Evolutionary conservation across 2,888 invertebrate genomes (phyloP).

Genomic region (Eulithis testata): DNA sequence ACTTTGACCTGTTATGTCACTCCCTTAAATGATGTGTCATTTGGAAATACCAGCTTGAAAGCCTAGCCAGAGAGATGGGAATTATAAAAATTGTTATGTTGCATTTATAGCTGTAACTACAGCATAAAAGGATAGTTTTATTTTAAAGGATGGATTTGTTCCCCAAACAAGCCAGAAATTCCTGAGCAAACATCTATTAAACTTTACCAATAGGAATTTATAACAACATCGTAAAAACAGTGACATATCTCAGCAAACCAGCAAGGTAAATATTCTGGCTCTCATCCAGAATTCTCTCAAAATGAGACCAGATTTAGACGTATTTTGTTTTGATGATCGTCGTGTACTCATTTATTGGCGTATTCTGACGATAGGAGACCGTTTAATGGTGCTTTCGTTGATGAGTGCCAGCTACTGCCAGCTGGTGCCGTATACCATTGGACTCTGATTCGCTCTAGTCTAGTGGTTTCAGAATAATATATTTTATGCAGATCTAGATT

Average conservation of each 20-base stretch:
- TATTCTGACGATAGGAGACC: conserved; percentile 33
- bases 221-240: conserved; percentile 30
- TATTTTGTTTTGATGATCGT: conserved; percentile 48
- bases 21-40: too few relatives aligned
- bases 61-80: too few relatives aligned
- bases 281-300: conserved; percentile 35
- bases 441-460: background rate
- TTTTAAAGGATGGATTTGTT: too few relatives aligned
- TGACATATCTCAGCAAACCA: conserved; percentile 33
- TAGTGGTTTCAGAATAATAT: too few relatives aligned
- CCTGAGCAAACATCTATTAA: background rate
- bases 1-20: too few relatives aligned
- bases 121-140: background rate
- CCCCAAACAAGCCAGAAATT: conserved; percentile 14
- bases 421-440: conserved; percentile 1
- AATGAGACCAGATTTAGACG: conserved; percentile 54
- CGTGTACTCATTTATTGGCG: conserved; percentile 35
- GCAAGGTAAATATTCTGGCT: conserved; percentile 34
- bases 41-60: too few relatives aligned
- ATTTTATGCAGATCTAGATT: too few relatives aligned
- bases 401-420: conserved; percentile 3
- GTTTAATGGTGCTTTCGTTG: conserved; percentile 35
- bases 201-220: conserved; percentile 24
- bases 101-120: too few relatives aligned
- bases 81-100: too few relatives aligned